Base-by-base conservation (phyloP, 2,888 invertebrate genomes). In the Cryptus armator region DNA sequence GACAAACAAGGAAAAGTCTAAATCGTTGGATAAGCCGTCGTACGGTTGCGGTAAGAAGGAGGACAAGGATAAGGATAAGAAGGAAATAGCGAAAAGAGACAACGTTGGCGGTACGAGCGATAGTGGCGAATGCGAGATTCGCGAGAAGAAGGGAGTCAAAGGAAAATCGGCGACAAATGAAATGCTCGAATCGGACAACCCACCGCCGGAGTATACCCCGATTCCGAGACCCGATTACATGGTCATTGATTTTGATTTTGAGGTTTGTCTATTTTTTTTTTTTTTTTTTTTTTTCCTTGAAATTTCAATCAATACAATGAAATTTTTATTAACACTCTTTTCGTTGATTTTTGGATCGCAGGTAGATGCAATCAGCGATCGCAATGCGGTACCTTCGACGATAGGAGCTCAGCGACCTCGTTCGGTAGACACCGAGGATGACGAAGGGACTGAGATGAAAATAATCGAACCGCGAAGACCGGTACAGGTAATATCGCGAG, bases 181-280 rank as follows among this genome's bases (percentile, higher is more conserved):
- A 87, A 93, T 93, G 93, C 92, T 92, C 81, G 92, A 92, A 46
- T 92, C 93, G 84, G 93, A 93, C 87, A 93, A 91, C 90, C 90
- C 91, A 88, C 91, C 92, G 72, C 91, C 92, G 77, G 93, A 93
- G 74, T 92, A 93, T 88, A 94, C 24, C 24, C 24, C 24, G 24
- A 24, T 24, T 24, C 24, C 24, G 24, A 24, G 93, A 90, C 90
- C 93, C 88, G 92, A 93, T 87, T 94, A 94, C 89, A 94, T 94
- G 91, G 94, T 94, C 86, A 94, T 94, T 86, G 94, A 94, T 89
- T 93, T 95, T 79, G 94, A 94, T 86, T 90, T 92, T 82, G 93
- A 93, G 91, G 85, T 85, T n/a, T 14, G 93, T 93, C 89, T 88
- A 87, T 88, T 85, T 86, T 81, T 81, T 83, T 83, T 83, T 87